phyloP scores from a whole-genome alignment of 2,888 invertebrate species.

The Dryomyza anilis region DNA sequence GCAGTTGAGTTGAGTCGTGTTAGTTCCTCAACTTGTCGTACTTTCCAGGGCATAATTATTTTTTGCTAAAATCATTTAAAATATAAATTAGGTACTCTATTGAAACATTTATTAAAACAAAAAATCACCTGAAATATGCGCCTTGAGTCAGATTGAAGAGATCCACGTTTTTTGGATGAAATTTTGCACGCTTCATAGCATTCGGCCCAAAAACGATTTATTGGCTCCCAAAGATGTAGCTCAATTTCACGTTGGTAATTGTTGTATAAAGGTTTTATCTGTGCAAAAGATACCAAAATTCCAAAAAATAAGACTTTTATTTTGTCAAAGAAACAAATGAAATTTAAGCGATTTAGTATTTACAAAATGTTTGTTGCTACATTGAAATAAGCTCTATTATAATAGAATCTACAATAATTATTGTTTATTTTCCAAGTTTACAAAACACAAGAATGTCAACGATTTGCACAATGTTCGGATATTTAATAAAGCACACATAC shows the following conservation, averaged over 20 bases:
- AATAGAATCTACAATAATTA: too few relatives aligned
- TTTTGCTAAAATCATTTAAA: conserved; percentile 57
- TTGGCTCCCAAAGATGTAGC: conserved; percentile 63
- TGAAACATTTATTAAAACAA: background rate
- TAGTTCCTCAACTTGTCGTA: conserved; percentile 63
- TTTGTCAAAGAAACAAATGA: too few relatives aligned
- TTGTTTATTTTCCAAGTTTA: too few relatives aligned
- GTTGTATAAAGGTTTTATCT: conserved; percentile 65
- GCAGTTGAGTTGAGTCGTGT: conserved; percentile 63
- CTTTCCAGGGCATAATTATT: conserved; percentile 64
- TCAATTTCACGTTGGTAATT: conserved; percentile 65
- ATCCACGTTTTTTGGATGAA: conserved; percentile 64
- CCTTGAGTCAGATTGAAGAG: conserved; percentile 65
- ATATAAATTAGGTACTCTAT: background rate
- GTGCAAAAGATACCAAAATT: too few relatives aligned
- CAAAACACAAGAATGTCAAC: too few relatives aligned
- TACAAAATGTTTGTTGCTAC: too few relatives aligned
- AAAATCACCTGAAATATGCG: conserved; percentile 63
- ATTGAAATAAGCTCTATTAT: too few relatives aligned
- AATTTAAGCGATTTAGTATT: too few relatives aligned
- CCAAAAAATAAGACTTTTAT: too few relatives aligned
- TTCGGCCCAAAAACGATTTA: conserved; percentile 67
- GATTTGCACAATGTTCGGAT: too few relatives aligned
- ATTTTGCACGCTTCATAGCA: conserved; percentile 68
- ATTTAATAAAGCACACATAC: too few relatives aligned